phyloP scores from a whole-genome alignment of 2,113 vertebrate species.

The Megaceryle torquata region DNA sequence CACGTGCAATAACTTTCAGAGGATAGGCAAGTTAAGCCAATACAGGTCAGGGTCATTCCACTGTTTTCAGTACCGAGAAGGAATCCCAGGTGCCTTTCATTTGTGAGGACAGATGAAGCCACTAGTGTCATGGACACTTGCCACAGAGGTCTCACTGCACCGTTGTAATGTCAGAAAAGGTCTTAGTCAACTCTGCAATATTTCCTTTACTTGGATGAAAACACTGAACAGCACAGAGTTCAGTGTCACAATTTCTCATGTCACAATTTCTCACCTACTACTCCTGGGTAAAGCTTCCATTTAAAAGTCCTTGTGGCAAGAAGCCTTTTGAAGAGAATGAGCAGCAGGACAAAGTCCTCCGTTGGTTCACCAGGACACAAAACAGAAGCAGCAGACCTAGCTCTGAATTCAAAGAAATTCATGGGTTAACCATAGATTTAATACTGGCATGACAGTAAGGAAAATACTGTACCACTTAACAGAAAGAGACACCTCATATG shows the following conservation, averaged over 20 bases:
- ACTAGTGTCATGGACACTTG: not conserved
- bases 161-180: not conserved
- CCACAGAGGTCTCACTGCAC: not conserved
- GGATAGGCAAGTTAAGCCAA: constrained; percentile 18
- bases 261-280: not conserved
- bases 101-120: not conserved
- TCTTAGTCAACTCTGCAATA: not conserved
- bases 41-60: not conserved
- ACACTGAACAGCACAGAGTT: not conserved
- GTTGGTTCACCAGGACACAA: not conserved
- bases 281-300: not conserved
- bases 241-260: too few relatives aligned
- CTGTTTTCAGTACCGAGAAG: not conserved
- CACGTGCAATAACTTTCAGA: constrained; percentile 20
- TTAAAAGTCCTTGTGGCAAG: not conserved
- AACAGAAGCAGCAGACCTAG: not conserved
- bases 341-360: not conserved
- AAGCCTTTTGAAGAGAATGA: not conserved
- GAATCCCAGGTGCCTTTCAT: not conserved
- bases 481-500: not conserved
- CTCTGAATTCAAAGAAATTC: not conserved
- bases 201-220: not conserved
- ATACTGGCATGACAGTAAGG: not conserved
- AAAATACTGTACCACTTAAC: fast-evolving
- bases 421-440: fast-evolving